Conservation (phyloP, 1,140 invertebrate genomes). For the Hermetia illucens region DNA sequence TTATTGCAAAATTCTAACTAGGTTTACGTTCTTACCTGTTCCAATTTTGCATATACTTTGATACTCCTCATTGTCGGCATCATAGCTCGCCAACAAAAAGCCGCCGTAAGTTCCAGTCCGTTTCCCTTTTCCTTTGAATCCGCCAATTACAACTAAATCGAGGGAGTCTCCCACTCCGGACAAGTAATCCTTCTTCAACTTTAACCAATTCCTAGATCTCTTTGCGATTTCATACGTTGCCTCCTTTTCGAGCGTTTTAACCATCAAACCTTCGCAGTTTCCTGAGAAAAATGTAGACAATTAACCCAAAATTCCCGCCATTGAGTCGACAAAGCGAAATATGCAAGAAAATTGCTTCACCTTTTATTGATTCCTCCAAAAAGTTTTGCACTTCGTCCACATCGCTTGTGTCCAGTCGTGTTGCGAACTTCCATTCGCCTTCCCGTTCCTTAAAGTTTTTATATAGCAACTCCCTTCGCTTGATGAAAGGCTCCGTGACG, state of each 20-base stretch:
- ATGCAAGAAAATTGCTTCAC: slow-evolving; percentile 25
- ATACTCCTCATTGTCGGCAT: slow-evolving; percentile 84
- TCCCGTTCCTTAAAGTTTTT: slow-evolving; percentile 62
- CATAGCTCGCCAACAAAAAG: slow-evolving; percentile 94
- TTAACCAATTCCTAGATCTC: slow-evolving; percentile 92
- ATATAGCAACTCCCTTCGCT: slow-evolving; percentile 59
- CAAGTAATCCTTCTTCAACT: slow-evolving; percentile 96
- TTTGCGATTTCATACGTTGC: slow-evolving; percentile 98
- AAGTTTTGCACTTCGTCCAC: slow-evolving; percentile 91
- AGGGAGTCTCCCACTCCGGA: slow-evolving; percentile 89
- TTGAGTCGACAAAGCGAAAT: slow-evolving; percentile 3
- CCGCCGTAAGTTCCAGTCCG: slow-evolving; percentile 90
- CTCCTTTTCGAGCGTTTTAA: slow-evolving; percentile 86
- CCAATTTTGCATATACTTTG: slow-evolving; percentile 79
- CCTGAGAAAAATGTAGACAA: slow-evolving; percentile 34
- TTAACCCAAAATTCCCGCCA: slow-evolving; percentile 5
- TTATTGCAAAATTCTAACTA: too few relatives aligned
- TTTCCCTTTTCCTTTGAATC: slow-evolving; percentile 87
- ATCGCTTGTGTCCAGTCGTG: slow-evolving; percentile 63
- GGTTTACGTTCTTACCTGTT: slow-evolving; percentile 52
- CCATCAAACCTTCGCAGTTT: slow-evolving; percentile 98
- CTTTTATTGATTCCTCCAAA: slow-evolving; percentile 90
- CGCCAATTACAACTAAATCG: slow-evolving; percentile 93
- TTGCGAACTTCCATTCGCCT: slow-evolving; percentile 83
- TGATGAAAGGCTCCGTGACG: slow-evolving; percentile 62